A percentile compares a stretch with the other conserved stretches of the same genome.
Evolutionary conservation across 2,888 invertebrate genomes (phyloP).

Genomic region (Lepidochrysops patricia): DNA sequence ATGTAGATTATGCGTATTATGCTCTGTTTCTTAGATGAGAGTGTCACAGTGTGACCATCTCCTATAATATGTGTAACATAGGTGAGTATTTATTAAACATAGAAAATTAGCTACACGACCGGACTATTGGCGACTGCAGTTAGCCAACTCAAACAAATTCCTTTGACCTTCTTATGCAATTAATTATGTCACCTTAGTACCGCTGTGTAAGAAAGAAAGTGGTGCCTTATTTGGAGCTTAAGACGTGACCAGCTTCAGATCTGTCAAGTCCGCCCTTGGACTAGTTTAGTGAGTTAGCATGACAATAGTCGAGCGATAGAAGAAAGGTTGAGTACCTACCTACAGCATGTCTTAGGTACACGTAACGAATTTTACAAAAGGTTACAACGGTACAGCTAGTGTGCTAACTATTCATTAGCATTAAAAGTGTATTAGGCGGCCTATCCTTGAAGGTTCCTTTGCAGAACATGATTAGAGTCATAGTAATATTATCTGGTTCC

Average conservation of each 20-base stretch:
- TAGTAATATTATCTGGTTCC: not conserved
- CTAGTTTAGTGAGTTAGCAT: not conserved
- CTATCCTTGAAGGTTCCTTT: not conserved
- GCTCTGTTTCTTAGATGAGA: too few species aligned
- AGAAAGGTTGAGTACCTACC: not conserved
- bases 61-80: too few species aligned
- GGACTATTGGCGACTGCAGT: not conserved
- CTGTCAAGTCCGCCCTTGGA: not conserved
- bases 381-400: not conserved
- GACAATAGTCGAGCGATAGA: not conserved
- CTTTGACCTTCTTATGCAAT: slow-evolving; percentile 33
- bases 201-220: slow-evolving; percentile 61
- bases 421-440: not conserved
- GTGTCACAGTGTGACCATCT: too few species aligned
- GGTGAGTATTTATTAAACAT: too few species aligned
- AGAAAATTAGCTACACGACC: not conserved
- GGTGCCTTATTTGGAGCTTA: slow-evolving; percentile 50
- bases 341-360: not conserved
- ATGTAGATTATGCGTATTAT: too few species aligned
- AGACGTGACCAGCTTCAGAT: slow-evolving; percentile 45
- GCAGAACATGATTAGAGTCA: not conserved
- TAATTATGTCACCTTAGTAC: slow-evolving; percentile 44
- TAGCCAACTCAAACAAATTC: not conserved
- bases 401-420: not conserved
- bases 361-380: not conserved